phyloP scores from a whole-genome alignment of 1,140 invertebrate genomes.

The Charaxes varanes region DNA sequence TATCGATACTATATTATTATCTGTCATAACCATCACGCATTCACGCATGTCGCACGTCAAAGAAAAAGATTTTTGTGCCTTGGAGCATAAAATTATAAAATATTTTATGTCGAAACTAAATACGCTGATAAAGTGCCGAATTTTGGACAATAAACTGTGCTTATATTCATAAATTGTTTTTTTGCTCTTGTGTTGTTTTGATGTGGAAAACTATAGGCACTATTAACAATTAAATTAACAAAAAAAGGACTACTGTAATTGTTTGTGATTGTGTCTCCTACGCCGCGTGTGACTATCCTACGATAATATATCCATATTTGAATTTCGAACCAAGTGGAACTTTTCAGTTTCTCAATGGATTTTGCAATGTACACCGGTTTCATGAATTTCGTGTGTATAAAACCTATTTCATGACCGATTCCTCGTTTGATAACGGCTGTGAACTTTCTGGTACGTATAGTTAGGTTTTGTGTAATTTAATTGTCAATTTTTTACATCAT shows the following conservation, averaged over 20 bases:
- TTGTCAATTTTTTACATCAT: neutral
- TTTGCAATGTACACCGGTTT: slow-evolving; percentile 27
- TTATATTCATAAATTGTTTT: neutral
- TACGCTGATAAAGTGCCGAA: slow-evolving; percentile 15
- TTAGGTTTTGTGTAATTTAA: slow-evolving; percentile 3
- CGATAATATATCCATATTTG: slow-evolving; percentile 11
- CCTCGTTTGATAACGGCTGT: slow-evolving; percentile 22
- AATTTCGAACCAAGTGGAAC: slow-evolving; percentile 21
- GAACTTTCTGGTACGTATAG: slow-evolving; percentile 26
- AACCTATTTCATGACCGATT: slow-evolving; percentile 25
- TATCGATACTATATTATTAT: slow-evolving; percentile 9
- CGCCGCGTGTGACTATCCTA: neutral
- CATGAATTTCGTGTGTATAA: slow-evolving; percentile 13
- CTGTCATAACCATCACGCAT: slow-evolving; percentile 7
- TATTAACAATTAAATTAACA: slow-evolving; percentile 2
- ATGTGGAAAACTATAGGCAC: neutral
- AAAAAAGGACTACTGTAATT: slow-evolving; percentile 11
- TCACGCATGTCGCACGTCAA: slow-evolving; percentile 29
- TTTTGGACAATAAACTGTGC: slow-evolving; percentile 26
- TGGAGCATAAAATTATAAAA: slow-evolving; percentile 27
- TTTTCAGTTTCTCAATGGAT: slow-evolving; percentile 24
- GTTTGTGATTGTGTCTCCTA: slow-evolving; percentile 4
- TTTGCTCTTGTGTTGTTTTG: slow-evolving; percentile 3
- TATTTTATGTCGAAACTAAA: slow-evolving; percentile 22
- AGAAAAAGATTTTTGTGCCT: slow-evolving; percentile 28